Conservation (phyloP, 2,113 vertebrate species). For the Bufo bufo region DNA sequence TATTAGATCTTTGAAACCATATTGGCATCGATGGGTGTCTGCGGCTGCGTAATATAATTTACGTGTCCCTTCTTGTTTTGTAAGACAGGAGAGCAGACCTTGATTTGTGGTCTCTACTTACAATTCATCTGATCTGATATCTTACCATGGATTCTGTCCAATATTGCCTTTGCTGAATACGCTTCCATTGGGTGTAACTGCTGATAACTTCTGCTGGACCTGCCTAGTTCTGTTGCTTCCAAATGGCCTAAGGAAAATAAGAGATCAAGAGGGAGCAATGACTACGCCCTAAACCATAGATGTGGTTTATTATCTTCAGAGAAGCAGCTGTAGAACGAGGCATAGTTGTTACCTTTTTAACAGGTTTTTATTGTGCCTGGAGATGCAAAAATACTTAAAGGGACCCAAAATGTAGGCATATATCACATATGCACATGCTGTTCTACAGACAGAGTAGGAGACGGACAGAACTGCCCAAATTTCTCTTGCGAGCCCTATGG, state of each 20-base stretch:
- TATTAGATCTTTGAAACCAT: not conserved
- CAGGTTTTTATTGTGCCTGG: not conserved
- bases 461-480: too few relatives aligned
- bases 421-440: too few relatives aligned
- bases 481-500: too few relatives aligned
- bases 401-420: too few relatives aligned
- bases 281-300: slow-evolving; percentile 4
- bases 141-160: slow-evolving; percentile 1
- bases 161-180: slow-evolving; percentile 24
- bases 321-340: not conserved
- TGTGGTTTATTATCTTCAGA: not conserved
- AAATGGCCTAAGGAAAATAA: slow-evolving; percentile 26
- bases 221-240: slow-evolving; percentile 27
- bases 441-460: too few relatives aligned
- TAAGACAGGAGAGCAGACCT: not conserved
- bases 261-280: slow-evolving; percentile 1
- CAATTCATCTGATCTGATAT: not conserved
- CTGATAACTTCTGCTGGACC: slow-evolving; percentile 9
- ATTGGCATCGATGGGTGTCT: not conserved
- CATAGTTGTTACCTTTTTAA: not conserved
- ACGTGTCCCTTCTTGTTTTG: not conserved
- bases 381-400: not conserved
- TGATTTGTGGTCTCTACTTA: not conserved
- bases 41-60: not conserved
- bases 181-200: slow-evolving; percentile 27